These are phyloP conservation scores for Gadopsis marmoratus DNA, from an alignment of 2,797 vertebrate genomes.

Conservation along the genomic window DNA sequence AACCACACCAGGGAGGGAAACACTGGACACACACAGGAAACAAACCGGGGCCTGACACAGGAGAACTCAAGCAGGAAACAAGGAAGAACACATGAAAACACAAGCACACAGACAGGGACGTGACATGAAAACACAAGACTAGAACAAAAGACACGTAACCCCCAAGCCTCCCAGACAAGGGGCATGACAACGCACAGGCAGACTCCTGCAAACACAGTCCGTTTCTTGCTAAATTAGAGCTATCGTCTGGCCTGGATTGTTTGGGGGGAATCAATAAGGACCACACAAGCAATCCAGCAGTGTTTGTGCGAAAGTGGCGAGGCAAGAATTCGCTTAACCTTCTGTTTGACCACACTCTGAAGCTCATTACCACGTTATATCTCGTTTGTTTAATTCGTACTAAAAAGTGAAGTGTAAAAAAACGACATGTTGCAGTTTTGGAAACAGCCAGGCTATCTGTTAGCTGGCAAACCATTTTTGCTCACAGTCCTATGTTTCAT, in stretches of 20 bases:
- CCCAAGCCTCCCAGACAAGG: too few relatives aligned
- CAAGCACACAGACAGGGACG: too few relatives aligned
- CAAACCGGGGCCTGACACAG: too few relatives aligned
- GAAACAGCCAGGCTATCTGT: background rate
- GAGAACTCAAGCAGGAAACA: too few relatives aligned
- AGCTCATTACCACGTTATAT: too few relatives aligned
- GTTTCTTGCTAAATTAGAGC: background rate
- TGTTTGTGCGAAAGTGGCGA: background rate
- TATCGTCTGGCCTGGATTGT: background rate
- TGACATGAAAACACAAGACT: too few relatives aligned
- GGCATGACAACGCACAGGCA: too few relatives aligned
- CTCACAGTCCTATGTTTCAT: conserved; percentile 22
- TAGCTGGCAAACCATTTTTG: background rate
- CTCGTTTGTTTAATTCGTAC: background rate
- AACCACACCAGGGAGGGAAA: too few relatives aligned
- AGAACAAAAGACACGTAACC: too few relatives aligned
- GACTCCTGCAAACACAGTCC: background rate
- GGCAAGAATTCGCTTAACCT: background rate
- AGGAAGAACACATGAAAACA: too few relatives aligned
- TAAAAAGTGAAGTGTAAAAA: background rate
- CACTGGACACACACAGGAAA: too few relatives aligned
- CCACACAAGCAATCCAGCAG: background rate
- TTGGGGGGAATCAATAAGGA: background rate
- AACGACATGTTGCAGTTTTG: background rate
- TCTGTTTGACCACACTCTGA: background rate